Base-by-base conservation (phyloP, 2,113 vertebrate species). In the Nothocercus julius region DNA sequence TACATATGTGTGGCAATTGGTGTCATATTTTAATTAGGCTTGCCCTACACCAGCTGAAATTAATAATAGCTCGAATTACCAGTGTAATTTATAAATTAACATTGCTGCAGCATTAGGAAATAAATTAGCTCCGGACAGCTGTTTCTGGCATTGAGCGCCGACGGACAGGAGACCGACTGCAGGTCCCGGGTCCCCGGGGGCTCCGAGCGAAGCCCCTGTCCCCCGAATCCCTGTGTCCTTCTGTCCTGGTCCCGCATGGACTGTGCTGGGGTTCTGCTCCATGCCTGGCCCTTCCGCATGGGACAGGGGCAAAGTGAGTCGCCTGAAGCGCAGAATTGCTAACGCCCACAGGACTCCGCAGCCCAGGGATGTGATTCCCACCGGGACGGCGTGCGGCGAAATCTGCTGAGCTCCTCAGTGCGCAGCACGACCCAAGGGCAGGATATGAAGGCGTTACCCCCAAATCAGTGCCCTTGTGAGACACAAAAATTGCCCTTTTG, bases 21-120 rank as follows among this genome's bases (percentile, higher is more conserved):
- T 98, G 98, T 98, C 98, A 98, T 97, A 98, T 98, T 98, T 98
- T 98, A 98, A 98, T 98, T 98, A 98, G 97, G 93, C 96, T 97
- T 98, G 98, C 98, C 98, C 97, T 98, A 98, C 97, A 98, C 98
- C 98, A 98, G 98, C 98, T 98, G 98, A 98, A 98, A 98, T 98
- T 98, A 98, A 98, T 98, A 98, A 98, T 97, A 97, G 97, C 97
- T 97, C 7, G 85, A 98, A 98, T 98, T 98, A 98, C 97, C 96
- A 97, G 97, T 98, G 98, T 98, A 98, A 98, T 98, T 98, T 98
- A 98, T 98, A 98, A 98, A 98, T 98, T 98, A 98, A 98, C 98
- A 98, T 96, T 90, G 97, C 97, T 72, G 92, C 92, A 95, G 96
- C 96, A 97, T 98, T 97, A 98, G 97, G 95, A 98, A 97, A 97